Evolutionary conservation across 2,888 invertebrate genomes (phyloP).

Genomic region (Lasioglossum morio): DNA sequence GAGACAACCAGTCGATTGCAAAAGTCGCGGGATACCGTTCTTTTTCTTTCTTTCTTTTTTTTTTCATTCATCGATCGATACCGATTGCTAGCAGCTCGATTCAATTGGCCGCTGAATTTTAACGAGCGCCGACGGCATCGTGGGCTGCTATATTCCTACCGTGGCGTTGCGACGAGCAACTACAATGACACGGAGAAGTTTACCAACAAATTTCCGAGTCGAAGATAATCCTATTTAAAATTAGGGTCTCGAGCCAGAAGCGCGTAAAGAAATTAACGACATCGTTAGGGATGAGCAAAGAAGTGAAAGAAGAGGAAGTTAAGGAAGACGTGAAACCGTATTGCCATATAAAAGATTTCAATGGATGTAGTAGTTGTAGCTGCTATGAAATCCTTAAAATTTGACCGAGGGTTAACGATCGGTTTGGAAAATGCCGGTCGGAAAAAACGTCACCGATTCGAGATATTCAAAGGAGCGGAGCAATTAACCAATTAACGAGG

Average conservation of each 20-base stretch:
- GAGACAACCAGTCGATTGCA: constrained; percentile 18
- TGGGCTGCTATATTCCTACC: not conserved
- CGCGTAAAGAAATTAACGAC: too few species aligned
- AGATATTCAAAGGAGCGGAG: not conserved
- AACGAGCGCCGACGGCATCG: not conserved
- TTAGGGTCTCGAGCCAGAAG: too few species aligned
- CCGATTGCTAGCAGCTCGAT: not conserved
- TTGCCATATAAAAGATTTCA: not conserved
- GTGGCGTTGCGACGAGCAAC: not conserved
- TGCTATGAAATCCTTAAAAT: not conserved
- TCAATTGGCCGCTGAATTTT: not conserved
- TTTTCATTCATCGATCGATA: not conserved
- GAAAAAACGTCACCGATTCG: not conserved
- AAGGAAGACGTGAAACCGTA: too few species aligned
- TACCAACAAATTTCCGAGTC: not conserved
- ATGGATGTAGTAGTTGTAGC: not conserved
- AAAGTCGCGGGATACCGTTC: constrained; percentile 2
- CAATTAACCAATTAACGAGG: constrained; percentile 15
- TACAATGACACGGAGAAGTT: not conserved
- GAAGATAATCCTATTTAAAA: too few species aligned
- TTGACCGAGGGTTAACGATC: not conserved
- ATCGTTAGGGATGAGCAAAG: too few species aligned
- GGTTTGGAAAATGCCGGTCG: not conserved
- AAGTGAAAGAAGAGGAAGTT: too few species aligned
- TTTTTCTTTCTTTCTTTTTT: too few species aligned